Conservation (phyloP, 2,797 vertebrate species). For the Fratercula arctica region DNA sequence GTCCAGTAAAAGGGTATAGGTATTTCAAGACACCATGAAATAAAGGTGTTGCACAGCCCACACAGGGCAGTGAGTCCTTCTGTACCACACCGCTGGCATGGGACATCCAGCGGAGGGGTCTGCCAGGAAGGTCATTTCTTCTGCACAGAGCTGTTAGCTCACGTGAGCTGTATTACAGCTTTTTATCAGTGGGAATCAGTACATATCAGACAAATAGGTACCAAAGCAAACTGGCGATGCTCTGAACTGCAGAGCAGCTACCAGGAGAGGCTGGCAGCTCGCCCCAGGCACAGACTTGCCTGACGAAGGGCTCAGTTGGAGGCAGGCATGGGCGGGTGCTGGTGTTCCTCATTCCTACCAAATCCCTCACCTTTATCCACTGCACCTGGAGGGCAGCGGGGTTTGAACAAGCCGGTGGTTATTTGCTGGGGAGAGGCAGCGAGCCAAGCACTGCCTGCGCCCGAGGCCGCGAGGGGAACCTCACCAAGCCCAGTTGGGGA, state of each 20-base stretch:
- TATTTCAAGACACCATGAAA: neutral
- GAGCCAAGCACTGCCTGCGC: neutral
- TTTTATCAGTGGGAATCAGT: neutral
- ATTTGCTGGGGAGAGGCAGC: neutral
- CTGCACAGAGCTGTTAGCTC: neutral
- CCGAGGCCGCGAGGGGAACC: neutral
- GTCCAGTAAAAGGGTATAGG: accelerated
- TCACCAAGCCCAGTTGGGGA: neutral
- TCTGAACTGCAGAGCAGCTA: neutral
- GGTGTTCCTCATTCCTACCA: neutral
- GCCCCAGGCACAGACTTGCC: slow-evolving; percentile 14
- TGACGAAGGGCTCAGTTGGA: neutral
- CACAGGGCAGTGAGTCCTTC: neutral
- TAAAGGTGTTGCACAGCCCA: neutral
- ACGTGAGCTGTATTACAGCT: neutral
- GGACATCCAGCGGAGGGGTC: neutral
- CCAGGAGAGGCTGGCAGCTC: neutral
- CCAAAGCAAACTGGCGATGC: neutral
- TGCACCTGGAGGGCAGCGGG: neutral
- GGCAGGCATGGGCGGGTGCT: slow-evolving; percentile 5
- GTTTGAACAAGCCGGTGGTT: neutral
- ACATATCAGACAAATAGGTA: accelerated
- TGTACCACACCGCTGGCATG: accelerated
- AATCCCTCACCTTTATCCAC: slow-evolving; percentile 6
- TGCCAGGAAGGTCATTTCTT: neutral